Percentiles rank a stretch among this genome's conserved stretches.
Conservation (phyloP, 2,888 invertebrate genomes). For the Yponomeuta malinellus region DNA sequence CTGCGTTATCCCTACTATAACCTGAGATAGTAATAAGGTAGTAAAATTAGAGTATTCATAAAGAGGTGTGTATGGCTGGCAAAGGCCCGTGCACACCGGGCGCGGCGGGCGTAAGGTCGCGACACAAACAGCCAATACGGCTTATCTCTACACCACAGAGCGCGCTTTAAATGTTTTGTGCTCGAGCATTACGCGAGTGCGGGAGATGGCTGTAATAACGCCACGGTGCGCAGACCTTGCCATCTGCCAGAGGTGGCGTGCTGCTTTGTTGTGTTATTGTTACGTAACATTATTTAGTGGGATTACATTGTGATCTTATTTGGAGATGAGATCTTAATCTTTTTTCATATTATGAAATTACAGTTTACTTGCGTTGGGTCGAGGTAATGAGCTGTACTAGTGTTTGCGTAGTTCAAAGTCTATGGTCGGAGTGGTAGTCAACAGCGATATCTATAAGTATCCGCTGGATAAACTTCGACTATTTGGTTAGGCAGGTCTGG, state of each 20-base stretch:
- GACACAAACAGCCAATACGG: slow-evolving; percentile 31
- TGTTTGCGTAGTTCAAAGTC: neutral
- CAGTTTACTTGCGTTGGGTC: neutral
- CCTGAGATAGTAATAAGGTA: slow-evolving; percentile 6
- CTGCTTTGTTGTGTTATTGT: neutral
- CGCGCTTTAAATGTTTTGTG: slow-evolving; percentile 49
- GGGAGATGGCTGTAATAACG: slow-evolving; percentile 31
- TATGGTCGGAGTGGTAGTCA: neutral
- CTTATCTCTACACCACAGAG: slow-evolving; percentile 46
- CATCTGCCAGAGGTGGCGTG: neutral
- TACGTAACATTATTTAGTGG: neutral
- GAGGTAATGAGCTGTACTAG: neutral
- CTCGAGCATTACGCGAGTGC: slow-evolving; percentile 31
- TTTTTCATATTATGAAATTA: neutral
- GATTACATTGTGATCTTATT: neutral
- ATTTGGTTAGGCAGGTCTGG: slow-evolving; percentile 27
- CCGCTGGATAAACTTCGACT: slow-evolving; percentile 26
- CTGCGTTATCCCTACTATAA: neutral
- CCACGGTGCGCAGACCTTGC: slow-evolving; percentile 16
- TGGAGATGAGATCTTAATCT: neutral
- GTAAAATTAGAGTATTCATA: slow-evolving; percentile 9
- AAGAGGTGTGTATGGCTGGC: neutral
- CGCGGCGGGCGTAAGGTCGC: slow-evolving; percentile 26
- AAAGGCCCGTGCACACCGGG: slow-evolving; percentile 7
- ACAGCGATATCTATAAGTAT: slow-evolving; percentile 5